Evolutionary conservation across 2,888 invertebrate genomes (phyloP).

Genomic region (Helicoverpa assulta): DNA sequence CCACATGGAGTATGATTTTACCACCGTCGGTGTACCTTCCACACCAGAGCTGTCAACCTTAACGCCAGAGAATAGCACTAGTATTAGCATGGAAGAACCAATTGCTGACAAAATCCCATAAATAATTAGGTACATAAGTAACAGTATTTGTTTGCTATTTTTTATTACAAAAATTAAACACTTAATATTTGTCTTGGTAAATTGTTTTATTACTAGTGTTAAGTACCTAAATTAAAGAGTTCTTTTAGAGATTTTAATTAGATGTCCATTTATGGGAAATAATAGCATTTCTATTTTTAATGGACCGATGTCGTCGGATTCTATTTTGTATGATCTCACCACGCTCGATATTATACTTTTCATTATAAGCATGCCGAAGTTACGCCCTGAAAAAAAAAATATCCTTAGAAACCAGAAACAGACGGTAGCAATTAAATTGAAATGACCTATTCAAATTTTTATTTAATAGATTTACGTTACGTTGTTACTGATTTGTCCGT

Average conservation of each 20-base stretch:
- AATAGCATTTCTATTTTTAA: slow-evolving; percentile 83
- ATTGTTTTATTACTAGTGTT: slow-evolving; percentile 23
- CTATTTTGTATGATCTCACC: slow-evolving; percentile 75
- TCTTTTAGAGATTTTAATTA: slow-evolving; percentile 73
- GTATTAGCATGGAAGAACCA: background rate
- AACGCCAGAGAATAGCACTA: background rate
- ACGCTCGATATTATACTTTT: slow-evolving; percentile 80
- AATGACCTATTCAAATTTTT: no score
- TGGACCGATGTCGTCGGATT: slow-evolving; percentile 76
- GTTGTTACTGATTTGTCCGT: no score
- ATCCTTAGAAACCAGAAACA: no score
- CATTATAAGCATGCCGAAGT: slow-evolving; percentile 84
- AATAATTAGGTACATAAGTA: background rate
- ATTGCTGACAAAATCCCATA: no score
- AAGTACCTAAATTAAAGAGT: slow-evolving; percentile 19
- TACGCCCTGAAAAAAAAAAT: slow-evolving; percentile 76
- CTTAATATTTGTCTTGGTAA: background rate
- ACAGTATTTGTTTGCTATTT: slow-evolving; percentile 4
- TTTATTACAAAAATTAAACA: slow-evolving; percentile 1
- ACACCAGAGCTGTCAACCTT: slow-evolving; percentile 18
- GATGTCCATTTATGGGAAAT: slow-evolving; percentile 82
- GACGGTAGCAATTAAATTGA: no score
- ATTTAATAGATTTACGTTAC: no score
- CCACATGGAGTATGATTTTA: slow-evolving; percentile 68
- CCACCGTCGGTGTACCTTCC: background rate